A percentile compares a stretch with the other conserved stretches of the same genome.
phyloP scores from a whole-genome alignment of 1,140 invertebrate species.

The Trichogramma pretiosum region DNA sequence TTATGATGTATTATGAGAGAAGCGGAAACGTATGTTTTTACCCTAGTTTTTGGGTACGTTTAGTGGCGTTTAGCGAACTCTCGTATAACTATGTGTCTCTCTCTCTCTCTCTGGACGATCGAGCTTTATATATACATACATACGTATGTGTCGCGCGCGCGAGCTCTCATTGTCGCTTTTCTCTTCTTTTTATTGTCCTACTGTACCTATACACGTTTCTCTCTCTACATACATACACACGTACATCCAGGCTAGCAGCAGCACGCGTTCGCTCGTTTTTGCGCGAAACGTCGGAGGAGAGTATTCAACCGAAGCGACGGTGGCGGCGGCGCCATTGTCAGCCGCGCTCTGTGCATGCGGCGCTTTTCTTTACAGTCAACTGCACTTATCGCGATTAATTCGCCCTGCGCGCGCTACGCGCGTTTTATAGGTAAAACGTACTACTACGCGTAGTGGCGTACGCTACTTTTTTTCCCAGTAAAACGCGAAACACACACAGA shows the following conservation, averaged over 20 bases:
- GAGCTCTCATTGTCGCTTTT: constrained; percentile 15
- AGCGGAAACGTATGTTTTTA: constrained; percentile 44
- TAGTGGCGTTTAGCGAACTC: constrained; percentile 39
- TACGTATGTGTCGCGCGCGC: too few relatives aligned
- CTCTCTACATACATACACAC: constrained; percentile 1
- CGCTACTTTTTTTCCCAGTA: too few relatives aligned
- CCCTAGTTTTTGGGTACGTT: constrained; percentile 37
- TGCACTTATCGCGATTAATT: constrained; percentile 12
- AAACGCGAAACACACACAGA: too few relatives aligned
- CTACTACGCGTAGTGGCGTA: too few relatives aligned
- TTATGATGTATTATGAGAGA: constrained; percentile 41
- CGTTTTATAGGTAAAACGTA: too few relatives aligned
- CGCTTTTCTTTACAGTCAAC: constrained; percentile 7
- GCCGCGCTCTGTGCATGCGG: background rate
- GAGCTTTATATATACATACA: too few relatives aligned
- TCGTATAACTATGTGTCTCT: constrained; percentile 25
- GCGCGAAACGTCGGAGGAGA: constrained; percentile 5
- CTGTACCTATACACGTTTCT: constrained; percentile 16
- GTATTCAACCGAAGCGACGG: too few relatives aligned
- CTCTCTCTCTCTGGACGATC: constrained; percentile 10
- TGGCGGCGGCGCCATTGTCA: too few relatives aligned
- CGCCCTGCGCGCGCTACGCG: too few relatives aligned
- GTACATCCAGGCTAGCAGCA: too few relatives aligned
- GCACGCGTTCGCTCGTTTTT: too few relatives aligned
- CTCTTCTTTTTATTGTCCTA: constrained; percentile 14